A percentile compares a stretch with the other conserved stretches of the same genome.
phyloP scores from a whole-genome alignment of 2,113 vertebrate genomes.

The Phycodurus eques region DNA sequence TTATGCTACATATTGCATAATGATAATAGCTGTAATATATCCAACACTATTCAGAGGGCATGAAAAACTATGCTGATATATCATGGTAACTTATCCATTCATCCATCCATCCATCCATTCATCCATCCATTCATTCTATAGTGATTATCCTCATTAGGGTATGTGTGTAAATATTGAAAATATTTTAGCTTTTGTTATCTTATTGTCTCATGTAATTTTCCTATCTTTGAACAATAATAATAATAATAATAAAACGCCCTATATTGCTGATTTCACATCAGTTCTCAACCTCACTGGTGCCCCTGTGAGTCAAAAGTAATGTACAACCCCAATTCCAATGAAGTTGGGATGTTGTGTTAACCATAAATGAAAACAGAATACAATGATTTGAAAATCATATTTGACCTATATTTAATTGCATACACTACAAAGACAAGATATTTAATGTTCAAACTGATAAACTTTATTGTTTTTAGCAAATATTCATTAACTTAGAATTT shows the following conservation, averaged over 20 bases:
- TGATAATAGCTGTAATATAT: slow-evolving; percentile 17
- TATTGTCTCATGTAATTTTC: slow-evolving; percentile 1
- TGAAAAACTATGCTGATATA: slow-evolving; percentile 24
- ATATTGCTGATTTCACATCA: slow-evolving; percentile 41
- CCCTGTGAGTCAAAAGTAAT: slow-evolving; percentile 31
- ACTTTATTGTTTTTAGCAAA: too few species aligned
- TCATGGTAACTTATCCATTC: slow-evolving; percentile 36
- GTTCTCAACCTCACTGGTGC: slow-evolving; percentile 31
- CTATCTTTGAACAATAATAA: background rate
- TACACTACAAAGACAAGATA: too few species aligned
- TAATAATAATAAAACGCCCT: slow-evolving; percentile 6
- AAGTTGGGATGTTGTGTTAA: too few species aligned
- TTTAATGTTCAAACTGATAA: too few species aligned
- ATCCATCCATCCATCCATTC: background rate
- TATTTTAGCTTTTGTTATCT: slow-evolving; percentile 25
- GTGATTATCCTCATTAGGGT: background rate
- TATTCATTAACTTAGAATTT: too few species aligned
- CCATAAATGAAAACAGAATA: too few species aligned
- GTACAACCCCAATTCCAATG: background rate
- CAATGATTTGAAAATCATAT: too few species aligned
- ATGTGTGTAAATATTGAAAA: slow-evolving; percentile 16
- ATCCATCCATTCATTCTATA: too few species aligned
- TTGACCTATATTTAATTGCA: too few species aligned
- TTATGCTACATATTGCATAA: slow-evolving; percentile 13
- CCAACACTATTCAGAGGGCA: slow-evolving; percentile 11